Percentiles rank a stretch among this genome's conserved stretches.
These are phyloP conservation scores for Dicerorhinus sumatrensis DNA, from an alignment of 2,113 vertebrate genomes.

Conservation along the genomic window DNA sequence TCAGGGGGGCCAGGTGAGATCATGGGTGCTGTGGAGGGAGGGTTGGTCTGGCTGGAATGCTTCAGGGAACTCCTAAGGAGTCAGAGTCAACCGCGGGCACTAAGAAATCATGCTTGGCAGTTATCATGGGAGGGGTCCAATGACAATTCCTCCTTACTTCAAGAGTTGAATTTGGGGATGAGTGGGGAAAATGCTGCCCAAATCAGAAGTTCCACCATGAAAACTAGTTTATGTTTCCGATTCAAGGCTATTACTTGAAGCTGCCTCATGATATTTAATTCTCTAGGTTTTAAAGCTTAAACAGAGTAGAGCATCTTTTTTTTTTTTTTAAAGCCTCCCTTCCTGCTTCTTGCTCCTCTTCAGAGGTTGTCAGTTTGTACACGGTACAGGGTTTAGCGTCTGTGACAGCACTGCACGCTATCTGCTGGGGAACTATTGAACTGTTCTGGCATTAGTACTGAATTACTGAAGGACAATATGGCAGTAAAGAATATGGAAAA, in stretches of 20 bases:
- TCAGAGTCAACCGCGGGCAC: not conserved
- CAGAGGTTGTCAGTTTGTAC: slow-evolving; percentile 61
- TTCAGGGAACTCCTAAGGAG: not conserved
- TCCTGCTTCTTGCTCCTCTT: slow-evolving; percentile 32
- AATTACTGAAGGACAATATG: slow-evolving; percentile 74
- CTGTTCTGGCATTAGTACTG: slow-evolving; percentile 63
- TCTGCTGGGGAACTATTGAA: slow-evolving; percentile 68
- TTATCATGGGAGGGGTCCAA: not conserved
- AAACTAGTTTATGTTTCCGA: not conserved
- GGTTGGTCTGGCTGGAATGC: not conserved
- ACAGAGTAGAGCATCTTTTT: not conserved
- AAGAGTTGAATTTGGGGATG: not conserved
- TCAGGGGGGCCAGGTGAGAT: not conserved
- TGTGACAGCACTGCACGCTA: slow-evolving; percentile 29
- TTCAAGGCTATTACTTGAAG: not conserved
- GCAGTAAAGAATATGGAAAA: slow-evolving; percentile 72
- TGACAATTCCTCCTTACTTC: not conserved
- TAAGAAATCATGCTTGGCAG: not conserved
- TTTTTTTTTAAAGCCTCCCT: too few relatives aligned
- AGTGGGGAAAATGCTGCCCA: not conserved
- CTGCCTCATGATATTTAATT: not conserved
- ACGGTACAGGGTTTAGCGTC: slow-evolving; percentile 50
- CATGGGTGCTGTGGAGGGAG: not conserved
- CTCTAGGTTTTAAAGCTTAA: not conserved
- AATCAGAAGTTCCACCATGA: not conserved